Percentiles rank a stretch among this genome's conserved stretches.
phyloP scores from a whole-genome alignment of 2,888 invertebrate species.

The Caenorhabditis sp. region DNA sequence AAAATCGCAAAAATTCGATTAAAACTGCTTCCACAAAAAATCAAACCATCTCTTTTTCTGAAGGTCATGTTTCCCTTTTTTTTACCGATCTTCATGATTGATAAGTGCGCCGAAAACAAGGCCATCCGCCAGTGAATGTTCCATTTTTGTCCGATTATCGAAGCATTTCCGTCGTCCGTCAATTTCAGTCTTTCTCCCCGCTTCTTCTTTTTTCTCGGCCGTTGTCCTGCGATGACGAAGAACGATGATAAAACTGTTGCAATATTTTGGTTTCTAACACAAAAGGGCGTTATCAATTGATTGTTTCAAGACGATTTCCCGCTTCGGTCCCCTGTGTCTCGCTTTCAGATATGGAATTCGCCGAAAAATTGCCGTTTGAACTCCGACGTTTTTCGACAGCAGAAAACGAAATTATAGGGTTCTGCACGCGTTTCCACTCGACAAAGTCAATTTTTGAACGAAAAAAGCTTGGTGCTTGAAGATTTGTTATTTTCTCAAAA shows the following conservation, averaged over 20 bases:
- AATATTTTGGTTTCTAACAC: too few relatives aligned
- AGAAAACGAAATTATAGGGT: too few relatives aligned
- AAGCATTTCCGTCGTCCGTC: slow-evolving; percentile 1
- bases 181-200: background rate
- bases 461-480: too few relatives aligned
- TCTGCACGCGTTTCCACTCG: too few relatives aligned
- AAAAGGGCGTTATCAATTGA: slow-evolving; percentile 3
- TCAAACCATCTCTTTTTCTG: background rate
- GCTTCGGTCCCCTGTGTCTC: too few relatives aligned
- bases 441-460: too few relatives aligned
- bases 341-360: too few relatives aligned
- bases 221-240: background rate
- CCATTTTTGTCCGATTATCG: background rate
- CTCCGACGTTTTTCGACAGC: too few relatives aligned
- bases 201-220: background rate
- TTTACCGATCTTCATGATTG: slow-evolving; percentile 10
- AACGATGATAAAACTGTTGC: slow-evolving; percentile 1
- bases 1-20: too few relatives aligned
- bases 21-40: background rate
- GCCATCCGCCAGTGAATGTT: slow-evolving; percentile 2
- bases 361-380: too few relatives aligned
- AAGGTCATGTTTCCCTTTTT: background rate
- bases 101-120: background rate
- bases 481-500: too few relatives aligned
- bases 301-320: too few relatives aligned